A percentile compares a stretch with the other conserved stretches of the same genome.
These are phyloP conservation scores for Anoplolepis gracilipes DNA, from an alignment of 1,140 invertebrate species.

Conservation along the genomic window DNA sequence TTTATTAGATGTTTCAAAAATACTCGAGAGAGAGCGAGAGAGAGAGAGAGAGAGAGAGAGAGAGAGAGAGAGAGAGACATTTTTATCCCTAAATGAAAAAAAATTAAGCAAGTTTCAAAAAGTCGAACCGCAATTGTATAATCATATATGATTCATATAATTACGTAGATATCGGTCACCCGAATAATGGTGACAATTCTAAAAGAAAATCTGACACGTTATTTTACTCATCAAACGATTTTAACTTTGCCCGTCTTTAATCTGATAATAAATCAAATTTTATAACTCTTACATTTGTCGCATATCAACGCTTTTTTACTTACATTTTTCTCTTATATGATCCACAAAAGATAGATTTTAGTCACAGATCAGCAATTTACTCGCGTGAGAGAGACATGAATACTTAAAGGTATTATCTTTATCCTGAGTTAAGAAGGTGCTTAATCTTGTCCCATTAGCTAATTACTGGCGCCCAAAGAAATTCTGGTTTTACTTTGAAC, in stretches of 20 bases:
- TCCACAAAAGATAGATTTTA: neutral
- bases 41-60: too few species aligned
- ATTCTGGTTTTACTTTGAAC: constrained; percentile 58
- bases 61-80: too few species aligned
- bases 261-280: neutral
- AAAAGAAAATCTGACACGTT: neutral
- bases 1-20: neutral
- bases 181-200: neutral
- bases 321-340: neutral
- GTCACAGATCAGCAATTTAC: constrained; percentile 18
- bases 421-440: constrained; percentile 5
- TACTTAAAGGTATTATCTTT: constrained; percentile 57
- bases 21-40: too few species aligned
- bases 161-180: neutral
- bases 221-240: neutral
- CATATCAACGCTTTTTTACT: neutral
- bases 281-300: neutral
- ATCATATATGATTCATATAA: constrained; percentile 22
- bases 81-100: neutral
- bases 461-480: constrained; percentile 59
- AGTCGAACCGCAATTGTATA: neutral
- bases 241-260: neutral
- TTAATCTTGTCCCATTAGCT: constrained; percentile 64
- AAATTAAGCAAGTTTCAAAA: neutral
- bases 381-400: constrained; percentile 19